Conservation (phyloP, 1,140 invertebrate genomes). For the Copidosoma floridanum region DNA sequence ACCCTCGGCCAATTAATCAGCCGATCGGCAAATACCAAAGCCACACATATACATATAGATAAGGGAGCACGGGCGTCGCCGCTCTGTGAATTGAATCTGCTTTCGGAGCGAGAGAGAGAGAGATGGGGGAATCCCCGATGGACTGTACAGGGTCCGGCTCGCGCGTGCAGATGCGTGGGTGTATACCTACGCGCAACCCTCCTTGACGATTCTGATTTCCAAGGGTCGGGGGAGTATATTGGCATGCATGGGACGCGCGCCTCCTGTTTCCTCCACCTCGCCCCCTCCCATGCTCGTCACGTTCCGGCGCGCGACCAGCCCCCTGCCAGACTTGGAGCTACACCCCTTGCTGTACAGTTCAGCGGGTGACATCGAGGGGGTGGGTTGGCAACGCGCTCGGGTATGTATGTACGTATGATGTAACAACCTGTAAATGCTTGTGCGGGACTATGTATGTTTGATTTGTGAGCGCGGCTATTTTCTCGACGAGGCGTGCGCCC, state of each 20-base stretch:
- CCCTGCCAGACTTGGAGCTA: no score
- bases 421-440: slow-evolving; percentile 23
- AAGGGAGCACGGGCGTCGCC: not conserved
- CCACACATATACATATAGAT: not conserved
- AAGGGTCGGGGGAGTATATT: not conserved
- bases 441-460: no score
- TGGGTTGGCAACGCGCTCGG: no score
- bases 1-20: not conserved
- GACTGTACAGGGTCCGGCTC: no score
- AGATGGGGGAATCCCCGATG: slow-evolving; percentile 9
- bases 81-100: slow-evolving; percentile 10
- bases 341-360: no score
- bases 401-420: slow-evolving; percentile 8
- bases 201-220: slow-evolving; percentile 19
- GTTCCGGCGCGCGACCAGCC: not conserved
- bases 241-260: slow-evolving; percentile 4
- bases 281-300: slow-evolving; percentile 7
- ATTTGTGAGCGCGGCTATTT: slow-evolving; percentile 2
- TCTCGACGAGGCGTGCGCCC: not conserved
- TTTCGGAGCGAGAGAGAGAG: no score
- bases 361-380: no score
- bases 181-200: no score
- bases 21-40: not conserved
- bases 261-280: no score
- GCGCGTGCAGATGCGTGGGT: no score